Base-by-base conservation (phyloP, 1,140 invertebrate genomes). In the Saccostrea cuccullata region DNA sequence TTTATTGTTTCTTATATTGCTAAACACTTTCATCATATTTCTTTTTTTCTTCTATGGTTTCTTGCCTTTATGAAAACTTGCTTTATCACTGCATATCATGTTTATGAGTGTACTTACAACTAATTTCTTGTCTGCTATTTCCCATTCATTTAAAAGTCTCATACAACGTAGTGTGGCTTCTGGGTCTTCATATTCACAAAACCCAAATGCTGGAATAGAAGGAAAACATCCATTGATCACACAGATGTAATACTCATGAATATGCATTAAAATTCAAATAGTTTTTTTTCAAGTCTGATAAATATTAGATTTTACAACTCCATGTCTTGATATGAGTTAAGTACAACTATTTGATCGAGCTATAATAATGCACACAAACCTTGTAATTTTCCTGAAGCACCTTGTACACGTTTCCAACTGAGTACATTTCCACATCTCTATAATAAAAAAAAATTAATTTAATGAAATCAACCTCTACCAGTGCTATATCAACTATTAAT, bases 401-500 rank as follows among this genome's bases (percentile, higher is more conserved):
- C 97, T 95, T 99, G 98, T 12, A 99, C 98, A 91, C 99, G 96
- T 95, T 99, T 99, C 99, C 99, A 99, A 91, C 97, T 98, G 2
- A 98, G 95, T 36, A 99, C 98, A 90, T 97, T 97, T 2, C 99
- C 99, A 96, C 98, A 96, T 92, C 95, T 94, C 96, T 96, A 87
- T 89, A 94, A 92, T 86, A 86, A 30, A 82, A 26, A 40, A 12
- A 36, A 47, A 82, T 4, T 13, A 47, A 47, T 47, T 1, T 47
- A 47, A 47, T 9, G 47, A 47, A 47, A 47, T 47, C 47, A 47
- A 47, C 47, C 9, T 47, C 13, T 17, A 60, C 58, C 4, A 60
- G 58, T 13, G 9, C 13, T 60, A 12, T 60, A 20, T 60, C 13
- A 13, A 17, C 58, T 47, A 47, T 47, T 6, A 3, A 47, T 47